These are phyloP conservation scores for Grus americana DNA, from an alignment of 2,113 vertebrate species.

Conservation along the genomic window DNA sequence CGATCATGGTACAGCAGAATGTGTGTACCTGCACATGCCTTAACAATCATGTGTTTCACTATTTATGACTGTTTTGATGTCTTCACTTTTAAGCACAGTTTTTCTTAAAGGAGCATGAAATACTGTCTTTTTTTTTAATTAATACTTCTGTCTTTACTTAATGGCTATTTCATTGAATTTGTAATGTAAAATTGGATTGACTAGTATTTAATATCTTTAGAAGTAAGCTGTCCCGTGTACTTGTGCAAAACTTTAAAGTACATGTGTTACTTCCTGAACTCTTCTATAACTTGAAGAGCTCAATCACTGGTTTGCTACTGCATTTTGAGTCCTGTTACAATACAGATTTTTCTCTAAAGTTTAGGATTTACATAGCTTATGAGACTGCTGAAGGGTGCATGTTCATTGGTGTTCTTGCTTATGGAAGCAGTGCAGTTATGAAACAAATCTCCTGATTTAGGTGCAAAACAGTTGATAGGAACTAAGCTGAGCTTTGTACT, in stretches of 20 bases:
- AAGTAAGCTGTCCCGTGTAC: background rate
- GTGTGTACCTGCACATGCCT: background rate
- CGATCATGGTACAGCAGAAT: background rate
- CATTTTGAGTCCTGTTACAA: background rate
- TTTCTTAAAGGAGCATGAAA: background rate
- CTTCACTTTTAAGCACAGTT: background rate
- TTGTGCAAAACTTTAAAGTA: background rate
- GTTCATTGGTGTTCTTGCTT: background rate
- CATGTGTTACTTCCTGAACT: background rate
- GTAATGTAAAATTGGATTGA: background rate
- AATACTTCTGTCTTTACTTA: background rate
- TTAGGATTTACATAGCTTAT: background rate
- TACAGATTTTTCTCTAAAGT: background rate
- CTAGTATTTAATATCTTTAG: background rate
- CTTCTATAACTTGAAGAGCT: background rate
- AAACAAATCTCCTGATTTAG: background rate
- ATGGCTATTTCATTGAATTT: background rate
- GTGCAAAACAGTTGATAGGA: background rate
- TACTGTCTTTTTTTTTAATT: background rate
- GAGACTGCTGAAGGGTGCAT: background rate
- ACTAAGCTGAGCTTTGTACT: background rate
- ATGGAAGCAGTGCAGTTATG: background rate
- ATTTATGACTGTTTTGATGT: background rate
- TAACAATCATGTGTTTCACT: background rate
- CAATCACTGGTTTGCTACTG: background rate